Evolutionary conservation across 2,888 invertebrate genomes (phyloP).

Genomic region (Eutolmus rufibarbis): DNA sequence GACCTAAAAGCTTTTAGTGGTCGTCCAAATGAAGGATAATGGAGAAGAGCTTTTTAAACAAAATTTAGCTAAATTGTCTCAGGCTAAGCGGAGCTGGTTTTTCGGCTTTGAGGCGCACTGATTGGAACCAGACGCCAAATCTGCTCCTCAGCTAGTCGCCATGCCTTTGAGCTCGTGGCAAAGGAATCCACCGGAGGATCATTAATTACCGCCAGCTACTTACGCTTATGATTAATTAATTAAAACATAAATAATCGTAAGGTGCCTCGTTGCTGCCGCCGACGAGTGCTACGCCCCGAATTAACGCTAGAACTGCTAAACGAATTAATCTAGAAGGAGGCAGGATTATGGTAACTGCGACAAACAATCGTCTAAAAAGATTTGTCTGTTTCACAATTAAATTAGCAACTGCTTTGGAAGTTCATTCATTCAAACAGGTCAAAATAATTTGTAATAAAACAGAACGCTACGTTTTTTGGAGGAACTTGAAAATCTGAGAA

Average conservation of each 20-base stretch:
- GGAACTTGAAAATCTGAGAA: neutral
- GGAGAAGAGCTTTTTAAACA: neutral
- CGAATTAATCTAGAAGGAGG: neutral
- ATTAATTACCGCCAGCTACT: neutral
- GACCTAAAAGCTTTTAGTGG: slow-evolving; percentile 14
- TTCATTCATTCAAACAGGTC: neutral
- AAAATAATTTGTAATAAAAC: neutral
- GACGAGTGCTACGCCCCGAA: neutral
- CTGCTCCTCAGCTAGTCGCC: neutral
- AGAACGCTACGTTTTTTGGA: neutral
- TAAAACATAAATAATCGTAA: neutral
- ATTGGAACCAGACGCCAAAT: neutral
- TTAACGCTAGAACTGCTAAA: neutral
- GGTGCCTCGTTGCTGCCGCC: neutral
- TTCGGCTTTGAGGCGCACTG: neutral
- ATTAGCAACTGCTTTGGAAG: neutral
- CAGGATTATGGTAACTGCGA: neutral
- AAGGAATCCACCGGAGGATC: neutral
- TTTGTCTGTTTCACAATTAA: neutral
- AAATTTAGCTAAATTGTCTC: neutral
- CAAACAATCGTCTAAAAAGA: neutral
- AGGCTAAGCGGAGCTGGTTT: neutral
- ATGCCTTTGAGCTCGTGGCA: neutral
- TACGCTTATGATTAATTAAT: neutral
- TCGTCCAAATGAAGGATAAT: slow-evolving; percentile 12